Base-by-base conservation (phyloP, 2,113 vertebrate genomes). In the Neodontobutis hainanensis region DNA sequence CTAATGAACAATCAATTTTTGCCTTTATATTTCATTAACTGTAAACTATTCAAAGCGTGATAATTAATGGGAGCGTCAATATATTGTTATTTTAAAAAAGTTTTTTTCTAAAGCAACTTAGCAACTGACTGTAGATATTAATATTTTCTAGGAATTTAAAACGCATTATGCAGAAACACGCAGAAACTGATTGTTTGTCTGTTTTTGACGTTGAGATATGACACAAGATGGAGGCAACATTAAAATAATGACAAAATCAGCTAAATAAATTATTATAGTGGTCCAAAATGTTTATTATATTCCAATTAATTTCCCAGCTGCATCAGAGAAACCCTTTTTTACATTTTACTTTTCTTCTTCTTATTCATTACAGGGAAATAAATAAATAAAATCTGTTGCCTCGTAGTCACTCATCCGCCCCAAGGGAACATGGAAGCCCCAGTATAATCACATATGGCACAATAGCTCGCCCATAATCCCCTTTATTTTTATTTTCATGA, bases 401-500 rank as follows among this genome's bases (percentile, higher is more conserved):
- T 89, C 56, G 73, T 74, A 84, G 87, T 87, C 83, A 84, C 79
- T 81, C 85, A 80, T 78, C 77, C 73, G 65, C 75, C 79, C 73
- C 76, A 61, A 70, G 79, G 85, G 78, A 81, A 82, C 75, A 80
- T 77, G 78, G 85, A 86, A 84, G 81, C 66, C 78, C 80, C 65
- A 62, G 84, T 89, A 27, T 27, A 88, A 87, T 88, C 88, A 87
- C 85, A 85, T 86, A 87, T 83, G 84, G 89, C 86, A 90, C 89
- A 88, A 89, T 88, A 85, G 87, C 89, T 82, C 55, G 68, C 75
- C 77, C 77, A 85, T 90, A 90, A 91, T 88, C 91, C 84, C 87
- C 80, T 88, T 91, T 90, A 90, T 90, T 91, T 90, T 89, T 90
- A 90, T 88, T 90, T 90, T 89, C 87, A 88, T 90, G 90, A 91